phyloP scores from a whole-genome alignment of 2,113 vertebrate species.

The Poeciliopsis occidentalis region DNA sequence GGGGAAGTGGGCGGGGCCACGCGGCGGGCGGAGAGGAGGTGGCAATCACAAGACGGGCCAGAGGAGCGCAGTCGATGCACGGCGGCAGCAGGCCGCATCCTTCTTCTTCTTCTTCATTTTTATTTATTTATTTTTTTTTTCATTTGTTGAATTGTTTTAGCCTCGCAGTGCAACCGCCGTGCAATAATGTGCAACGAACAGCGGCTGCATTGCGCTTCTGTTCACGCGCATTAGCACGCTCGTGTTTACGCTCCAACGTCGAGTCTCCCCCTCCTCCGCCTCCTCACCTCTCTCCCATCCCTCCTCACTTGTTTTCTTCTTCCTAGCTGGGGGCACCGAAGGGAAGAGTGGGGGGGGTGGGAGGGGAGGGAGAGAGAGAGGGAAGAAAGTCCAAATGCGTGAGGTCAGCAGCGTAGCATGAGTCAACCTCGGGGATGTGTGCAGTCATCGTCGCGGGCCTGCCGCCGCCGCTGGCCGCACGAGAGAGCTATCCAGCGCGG shows the following conservation, averaged over 20 bases:
- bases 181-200: slow-evolving; percentile 70
- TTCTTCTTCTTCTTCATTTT: slow-evolving; percentile 24
- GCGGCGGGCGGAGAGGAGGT: slow-evolving; percentile 16
- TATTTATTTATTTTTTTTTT: slow-evolving; percentile 7
- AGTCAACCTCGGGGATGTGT: slow-evolving; percentile 81
- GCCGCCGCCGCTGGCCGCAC: slow-evolving; percentile 46
- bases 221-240: slow-evolving; percentile 44
- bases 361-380: not conserved
- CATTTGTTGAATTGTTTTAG: slow-evolving; percentile 5
- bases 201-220: slow-evolving; percentile 27
- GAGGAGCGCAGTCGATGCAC: slow-evolving; percentile 49
- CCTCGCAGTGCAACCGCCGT: slow-evolving; percentile 55
- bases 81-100: slow-evolving; percentile 49
- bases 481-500: slow-evolving; percentile 25
- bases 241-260: slow-evolving; percentile 36
- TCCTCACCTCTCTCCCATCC: no score
- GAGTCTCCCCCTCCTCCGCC: no score
- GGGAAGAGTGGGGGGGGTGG: no score
- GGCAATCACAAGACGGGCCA: slow-evolving; percentile 78
- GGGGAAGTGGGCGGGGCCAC: slow-evolving; percentile 79
- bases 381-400: slow-evolving; percentile 50
- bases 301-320: not conserved
- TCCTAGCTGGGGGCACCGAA: slow-evolving; percentile 35
- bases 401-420: slow-evolving; percentile 82
- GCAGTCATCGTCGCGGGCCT: slow-evolving; percentile 74